Base-by-base conservation (phyloP, 2,113 vertebrate species). In the Serinus canaria region DNA sequence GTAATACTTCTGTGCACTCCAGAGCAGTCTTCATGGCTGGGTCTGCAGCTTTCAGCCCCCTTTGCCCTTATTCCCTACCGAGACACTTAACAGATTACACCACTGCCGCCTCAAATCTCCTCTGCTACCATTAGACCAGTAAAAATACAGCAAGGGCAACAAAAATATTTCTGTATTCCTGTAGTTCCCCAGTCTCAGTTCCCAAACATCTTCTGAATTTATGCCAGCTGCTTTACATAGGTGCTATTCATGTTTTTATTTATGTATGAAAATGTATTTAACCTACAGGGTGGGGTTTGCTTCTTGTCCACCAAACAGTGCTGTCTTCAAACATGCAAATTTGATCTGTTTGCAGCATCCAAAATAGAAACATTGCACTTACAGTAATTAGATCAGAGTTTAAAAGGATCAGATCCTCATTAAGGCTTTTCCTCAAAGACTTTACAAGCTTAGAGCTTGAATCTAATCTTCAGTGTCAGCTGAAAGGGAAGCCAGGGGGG, bases 301-400 rank as follows among this genome's bases (percentile, higher is more conserved):
- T 87, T 77, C 76, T 94, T 78, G 89, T 94, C 92, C 96, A 89
- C 68, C 0, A 0, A 93, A 92, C 30, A 85, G 68, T 66, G 55
- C 75, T 4, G 0, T 86, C 76, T 93, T 90, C 83, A 89, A 92
- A 83, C 55, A 97, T 72, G 94, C 89, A 93, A 95, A 95, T 86
- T 87, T 76, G 74, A 94, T 94, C 94, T 96, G 63, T 83, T 95
- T 94, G 96, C 46, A 20, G 74, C 81, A 91, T 77, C 95, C 94
- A 92, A 97, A 97, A 97, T 92, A 98, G 96, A 98, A 97, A 94
- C 90, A 46, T 77, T 79, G 78, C 92, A 93, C 47, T 95, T 95
- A 90, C 90, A 97, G 96, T 97, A 97, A 97, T 97, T 97, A 98
- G 96, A 97, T 95, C 96, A 90, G 83, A 95, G 87, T 97, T 97